Evolutionary conservation across 2,888 invertebrate species (phyloP), one percentile per base, ranked within the genome.

Genomic region (Nycteola revayana): DNA sequence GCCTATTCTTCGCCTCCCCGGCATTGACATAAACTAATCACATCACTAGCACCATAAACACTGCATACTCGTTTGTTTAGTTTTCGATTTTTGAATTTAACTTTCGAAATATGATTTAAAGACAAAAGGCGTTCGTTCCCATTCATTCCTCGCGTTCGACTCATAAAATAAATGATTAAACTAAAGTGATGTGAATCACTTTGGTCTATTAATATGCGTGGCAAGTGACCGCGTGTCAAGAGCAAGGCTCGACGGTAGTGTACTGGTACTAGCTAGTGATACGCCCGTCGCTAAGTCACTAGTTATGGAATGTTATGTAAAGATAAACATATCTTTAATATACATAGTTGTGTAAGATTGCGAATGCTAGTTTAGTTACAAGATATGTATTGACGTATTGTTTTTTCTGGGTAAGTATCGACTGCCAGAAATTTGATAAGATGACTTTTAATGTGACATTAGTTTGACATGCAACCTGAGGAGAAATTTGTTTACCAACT

Each of bases 161-260:
- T 76, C 75, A 66, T 70, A 67, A 69, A 69, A 61, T 66, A 67
- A 66, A 67, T 71, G 61, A 74, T 73, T 66, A 67, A 75, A 72
- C 72, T 75, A 66, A 71, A 74, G 72, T 77, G 75, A 74, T 75
- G 76, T 83, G 82, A 56, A 47, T 53, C 84, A 83, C 72, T 81
- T 75, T 70, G 65, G 66, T 78, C 81, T 85, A 86, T 86, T 86
- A 86, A 83, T 85, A 86, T 85, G 85, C 84, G 78, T 77, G 75
- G 75, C 81, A 74, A 82, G 82, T 82, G 84, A 82, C 85, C 85
- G 79, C 68, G 70, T 83, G 84, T 85, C 84, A 84, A 84, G 84
- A 85, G 73, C 84, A 81, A 86, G 82, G 81, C 75, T 77, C 65
- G 65, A 68, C 55, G 57, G 60, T 60, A 61, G 66, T 68, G 61